phyloP scores from a whole-genome alignment of 2,797 vertebrate species.

The Ataeniobius toweri region DNA sequence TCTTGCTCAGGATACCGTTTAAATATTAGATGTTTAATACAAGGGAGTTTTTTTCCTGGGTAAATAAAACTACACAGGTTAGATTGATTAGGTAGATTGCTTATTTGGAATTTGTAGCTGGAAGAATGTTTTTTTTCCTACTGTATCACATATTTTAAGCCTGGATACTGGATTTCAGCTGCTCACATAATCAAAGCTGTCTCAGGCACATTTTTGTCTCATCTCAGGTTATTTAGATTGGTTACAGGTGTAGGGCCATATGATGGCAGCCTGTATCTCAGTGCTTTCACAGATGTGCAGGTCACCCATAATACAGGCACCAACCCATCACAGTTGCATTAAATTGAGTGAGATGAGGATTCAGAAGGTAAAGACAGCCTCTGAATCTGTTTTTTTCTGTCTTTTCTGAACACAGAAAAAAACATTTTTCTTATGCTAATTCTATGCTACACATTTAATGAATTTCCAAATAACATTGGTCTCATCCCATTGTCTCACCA shows the following conservation, averaged over 20 bases:
- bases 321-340: background rate
- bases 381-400: background rate
- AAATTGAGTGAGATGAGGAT: too few species aligned
- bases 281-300: background rate
- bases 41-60: too few species aligned
- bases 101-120: background rate
- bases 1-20: too few species aligned
- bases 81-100: too few species aligned
- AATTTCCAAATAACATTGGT: constrained; percentile 1
- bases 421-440: background rate
- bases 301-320: background rate
- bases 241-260: background rate
- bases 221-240: background rate
- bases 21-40: too few species aligned
- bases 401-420: background rate
- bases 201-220: background rate
- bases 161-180: background rate
- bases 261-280: background rate
- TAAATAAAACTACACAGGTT: too few species aligned
- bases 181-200: background rate
- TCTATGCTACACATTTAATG: background rate
- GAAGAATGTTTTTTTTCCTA: background rate
- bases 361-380: too few species aligned
- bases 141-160: background rate
- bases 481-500: constrained; percentile 51